Evolutionary conservation across 2,797 vertebrate species (phyloP).

Genomic region (Siniperca obscura): DNA sequence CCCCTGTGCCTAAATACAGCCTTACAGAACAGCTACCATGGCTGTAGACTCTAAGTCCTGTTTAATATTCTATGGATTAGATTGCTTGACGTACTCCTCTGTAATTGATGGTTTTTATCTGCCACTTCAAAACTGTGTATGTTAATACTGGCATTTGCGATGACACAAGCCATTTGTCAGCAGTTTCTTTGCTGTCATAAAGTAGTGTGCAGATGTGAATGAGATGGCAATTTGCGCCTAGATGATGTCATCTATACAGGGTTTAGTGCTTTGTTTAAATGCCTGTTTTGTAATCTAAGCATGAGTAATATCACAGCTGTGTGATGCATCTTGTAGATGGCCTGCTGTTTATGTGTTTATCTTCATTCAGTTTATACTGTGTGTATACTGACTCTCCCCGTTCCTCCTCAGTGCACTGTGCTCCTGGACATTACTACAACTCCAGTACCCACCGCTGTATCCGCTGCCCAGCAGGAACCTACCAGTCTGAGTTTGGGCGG

Average conservation of each 20-base stretch:
- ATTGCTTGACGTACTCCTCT: neutral
- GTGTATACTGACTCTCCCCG: neutral
- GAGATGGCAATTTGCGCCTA: neutral
- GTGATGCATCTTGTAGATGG: conserved; percentile 14
- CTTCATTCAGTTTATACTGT: neutral
- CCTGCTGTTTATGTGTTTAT: conserved; percentile 12
- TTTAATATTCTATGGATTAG: neutral
- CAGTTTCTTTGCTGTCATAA: conserved; percentile 12
- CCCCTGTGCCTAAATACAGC: neutral
- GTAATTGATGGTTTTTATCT: conserved; percentile 21
- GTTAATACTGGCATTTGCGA: conserved; percentile 27
- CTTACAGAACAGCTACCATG: neutral
- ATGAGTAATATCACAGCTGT: conserved; percentile 26
- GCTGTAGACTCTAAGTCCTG: neutral
- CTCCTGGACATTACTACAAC: conserved; percentile 96
- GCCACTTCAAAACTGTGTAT: neutral
- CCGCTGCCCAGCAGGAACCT: conserved; percentile 91
- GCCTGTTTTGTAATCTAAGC: conserved; percentile 6
- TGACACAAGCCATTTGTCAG: conserved; percentile 34
- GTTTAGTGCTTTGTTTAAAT: conserved; percentile 29
- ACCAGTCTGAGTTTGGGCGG: conserved; percentile 96
- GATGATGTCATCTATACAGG: conserved; percentile 7
- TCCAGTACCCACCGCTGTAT: conserved; percentile 94
- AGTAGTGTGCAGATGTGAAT: conserved; percentile 24
- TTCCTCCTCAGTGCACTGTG: conserved; percentile 90